Conservation (phyloP, 2,113 vertebrate species). For the Apus apus region DNA sequence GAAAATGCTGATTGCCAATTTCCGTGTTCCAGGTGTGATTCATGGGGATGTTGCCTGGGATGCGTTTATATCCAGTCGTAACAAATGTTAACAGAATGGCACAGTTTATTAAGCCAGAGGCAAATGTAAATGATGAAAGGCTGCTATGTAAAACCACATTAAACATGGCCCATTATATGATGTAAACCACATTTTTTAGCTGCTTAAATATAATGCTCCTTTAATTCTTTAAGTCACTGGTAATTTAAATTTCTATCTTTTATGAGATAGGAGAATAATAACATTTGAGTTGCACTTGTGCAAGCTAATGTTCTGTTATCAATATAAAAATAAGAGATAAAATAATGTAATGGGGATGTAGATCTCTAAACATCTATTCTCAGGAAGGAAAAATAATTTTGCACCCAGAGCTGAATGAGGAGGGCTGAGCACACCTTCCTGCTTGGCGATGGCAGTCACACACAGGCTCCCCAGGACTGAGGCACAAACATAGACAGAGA, state of each 20-base stretch:
- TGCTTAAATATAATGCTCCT: not conserved
- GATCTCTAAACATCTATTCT: not conserved
- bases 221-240: not conserved
- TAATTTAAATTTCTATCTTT: constrained; percentile 1
- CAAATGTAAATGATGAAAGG: constrained; percentile 57
- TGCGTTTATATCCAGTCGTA: not conserved
- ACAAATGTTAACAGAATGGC: not conserved
- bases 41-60: constrained; percentile 18
- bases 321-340: not conserved
- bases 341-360: not conserved
- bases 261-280: constrained; percentile 2
- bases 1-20: not conserved
- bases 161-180: not conserved
- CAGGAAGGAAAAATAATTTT: not conserved
- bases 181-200: not conserved
- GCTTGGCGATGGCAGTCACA: not conserved
- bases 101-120: constrained; percentile 25
- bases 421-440: not conserved
- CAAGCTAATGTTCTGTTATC: not conserved
- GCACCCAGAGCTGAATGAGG: not conserved
- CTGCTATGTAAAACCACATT: constrained; percentile 35
- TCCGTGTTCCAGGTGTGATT: not conserved
- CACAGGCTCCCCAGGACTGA: too few species aligned
- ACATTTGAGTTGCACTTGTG: not conserved
- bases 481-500: not conserved